Evolutionary conservation across 1,140 invertebrate genomes (phyloP).

Genomic region (Papilio machaon): DNA sequence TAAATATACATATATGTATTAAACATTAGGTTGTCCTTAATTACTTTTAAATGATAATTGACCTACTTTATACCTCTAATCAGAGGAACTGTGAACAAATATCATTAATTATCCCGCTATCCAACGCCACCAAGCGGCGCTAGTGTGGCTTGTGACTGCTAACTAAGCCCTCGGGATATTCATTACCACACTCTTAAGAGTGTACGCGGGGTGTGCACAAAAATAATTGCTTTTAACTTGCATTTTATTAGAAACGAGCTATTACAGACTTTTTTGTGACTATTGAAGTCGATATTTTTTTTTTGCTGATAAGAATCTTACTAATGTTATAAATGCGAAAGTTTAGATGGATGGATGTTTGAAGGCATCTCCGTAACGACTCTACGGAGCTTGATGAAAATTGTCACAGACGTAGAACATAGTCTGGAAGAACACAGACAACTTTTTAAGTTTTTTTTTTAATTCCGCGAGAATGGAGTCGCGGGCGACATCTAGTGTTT

Average conservation of each 20-base stretch:
- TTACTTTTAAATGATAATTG: conserved; percentile 20
- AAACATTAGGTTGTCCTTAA: not conserved
- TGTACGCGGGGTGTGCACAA: conserved; percentile 33
- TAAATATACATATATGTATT: conserved; percentile 27
- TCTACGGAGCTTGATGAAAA: no score
- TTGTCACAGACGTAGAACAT: no score
- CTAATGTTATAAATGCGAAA: no score
- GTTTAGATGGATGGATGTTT: no score
- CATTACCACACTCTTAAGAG: conserved; percentile 48
- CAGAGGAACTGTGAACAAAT: conserved; percentile 59
- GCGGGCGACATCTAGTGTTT: no score
- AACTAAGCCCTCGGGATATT: conserved; percentile 53
- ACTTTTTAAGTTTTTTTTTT: no score
- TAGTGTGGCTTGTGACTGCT: conserved; percentile 35
- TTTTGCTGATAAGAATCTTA: no score
- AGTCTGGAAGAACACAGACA: no score
- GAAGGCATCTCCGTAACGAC: no score
- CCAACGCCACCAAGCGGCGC: conserved; percentile 44
- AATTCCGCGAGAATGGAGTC: no score
- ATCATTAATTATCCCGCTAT: conserved; percentile 73
- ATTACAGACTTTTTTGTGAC: not conserved
- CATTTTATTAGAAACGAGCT: conserved; percentile 34
- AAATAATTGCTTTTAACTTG: conserved; percentile 32
- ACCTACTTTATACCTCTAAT: conserved; percentile 18
- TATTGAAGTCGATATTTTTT: not conserved